Evolutionary conservation across 2,888 invertebrate species (phyloP), one percentile per base, ranked within the genome.

Genomic region (Acanthacorydalis orientalis): DNA sequence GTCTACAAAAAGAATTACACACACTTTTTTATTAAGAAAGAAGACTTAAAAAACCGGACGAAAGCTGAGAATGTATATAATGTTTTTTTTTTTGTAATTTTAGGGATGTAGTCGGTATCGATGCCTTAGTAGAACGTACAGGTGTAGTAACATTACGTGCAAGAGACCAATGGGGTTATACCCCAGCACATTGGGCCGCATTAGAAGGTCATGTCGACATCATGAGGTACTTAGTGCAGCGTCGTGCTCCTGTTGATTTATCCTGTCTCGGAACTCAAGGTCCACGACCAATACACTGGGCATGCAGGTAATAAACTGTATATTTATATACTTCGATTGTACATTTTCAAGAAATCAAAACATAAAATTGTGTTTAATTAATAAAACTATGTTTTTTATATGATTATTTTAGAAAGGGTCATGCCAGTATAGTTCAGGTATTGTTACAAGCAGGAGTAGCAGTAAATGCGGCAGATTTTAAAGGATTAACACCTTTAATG

Each of bases 251-350:
- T 0, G 78, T 91, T 7, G 88, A 92, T 65, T 72, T 89, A 38
- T 83, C 89, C 1, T 90, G 90, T 57, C 69, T 88, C 44, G 89
- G 90, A 43, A 88, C 86, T 1, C 84, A 89, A 68, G 91, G 90
- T 1, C 90, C 90, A 0, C 74, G 85, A 31, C 92, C 92, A 1
- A 88, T 92, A 52, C 92, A 93, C 61, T 92, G 92, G 92, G 91
- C 92, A 0, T 90, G 90, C 59, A 52, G 45, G 45, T 45, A 35
- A 12, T 8, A 12, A 45, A 6, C 23, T n/a, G n/a, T n/a, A n/a
- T n/a, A n/a, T n/a, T n/a, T n/a, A n/a, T n/a, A 23, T 23, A 23
- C 2, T 23, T 6, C 23, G 23, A 23, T 23, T 4, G 2, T 23
- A 4, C 2, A 23, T 4, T 23, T 23, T 23, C 23, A 23, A 23